These are phyloP conservation scores for Parelbella ahira DNA, from an alignment of 2,888 invertebrate genomes.

Conservation along the genomic window DNA sequence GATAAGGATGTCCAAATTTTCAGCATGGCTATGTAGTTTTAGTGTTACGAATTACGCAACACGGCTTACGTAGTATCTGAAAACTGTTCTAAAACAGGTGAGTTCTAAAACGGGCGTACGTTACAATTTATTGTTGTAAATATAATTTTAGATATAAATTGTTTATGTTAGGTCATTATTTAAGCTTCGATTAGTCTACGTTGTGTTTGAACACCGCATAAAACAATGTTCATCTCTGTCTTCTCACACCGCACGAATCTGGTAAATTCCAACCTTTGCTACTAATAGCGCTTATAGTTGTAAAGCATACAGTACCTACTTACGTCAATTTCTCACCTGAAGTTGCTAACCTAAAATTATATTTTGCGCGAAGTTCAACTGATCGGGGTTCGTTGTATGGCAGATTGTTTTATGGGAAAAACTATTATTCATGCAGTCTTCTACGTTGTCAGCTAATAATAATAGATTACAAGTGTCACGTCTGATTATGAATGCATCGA, in stretches of 20 bases:
- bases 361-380: too few relatives aligned
- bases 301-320: constrained; percentile 8
- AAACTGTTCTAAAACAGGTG: constrained; percentile 4
- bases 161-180: constrained; percentile 12
- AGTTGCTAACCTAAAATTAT: constrained; percentile 9
- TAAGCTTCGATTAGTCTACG: constrained; percentile 8
- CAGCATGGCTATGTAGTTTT: too few relatives aligned
- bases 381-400: too few relatives aligned
- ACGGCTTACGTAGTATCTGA: too few relatives aligned
- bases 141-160: constrained; percentile 11
- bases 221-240: constrained; percentile 11
- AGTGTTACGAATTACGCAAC: too few relatives aligned
- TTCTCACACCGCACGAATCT: constrained; percentile 3
- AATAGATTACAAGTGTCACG: too few relatives aligned
- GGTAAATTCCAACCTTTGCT: constrained; percentile 8
- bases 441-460: too few relatives aligned
- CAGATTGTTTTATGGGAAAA: too few relatives aligned
- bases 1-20: too few relatives aligned
- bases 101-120: constrained; percentile 8
- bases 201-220: constrained; percentile 8
- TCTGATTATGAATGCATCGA: too few relatives aligned
- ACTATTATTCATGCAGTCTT: too few relatives aligned
- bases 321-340: constrained; percentile 8
- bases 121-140: constrained; percentile 6
- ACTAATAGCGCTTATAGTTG: constrained; percentile 1